Evolutionary conservation across 2,113 vertebrate species (phyloP), one percentile per base, ranked within the genome.

Genomic region (Erpornis zantholeuca): DNA sequence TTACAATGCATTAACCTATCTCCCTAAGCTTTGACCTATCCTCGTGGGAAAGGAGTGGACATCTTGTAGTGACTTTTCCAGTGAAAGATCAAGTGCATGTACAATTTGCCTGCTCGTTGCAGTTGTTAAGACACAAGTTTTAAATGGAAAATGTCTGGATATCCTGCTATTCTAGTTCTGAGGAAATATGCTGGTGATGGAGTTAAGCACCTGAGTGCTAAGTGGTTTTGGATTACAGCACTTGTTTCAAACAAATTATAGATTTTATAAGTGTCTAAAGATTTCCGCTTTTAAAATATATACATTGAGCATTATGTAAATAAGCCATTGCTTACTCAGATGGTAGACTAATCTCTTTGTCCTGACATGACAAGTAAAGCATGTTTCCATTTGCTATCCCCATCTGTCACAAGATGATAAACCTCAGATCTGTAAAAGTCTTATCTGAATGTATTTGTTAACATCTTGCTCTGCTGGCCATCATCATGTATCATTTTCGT

Each of bases 331-430:
- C 82, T 91, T 91, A 35, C 88, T 78, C 86, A 57, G 63, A 77
- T 87, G 25, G n/a, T 25, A 77, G 78, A 90, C 60, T 92, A 72
- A 88, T 96, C 88, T 70, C 69, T 95, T 75, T 97, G 95, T 96
- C 68, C 88, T 89, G 75, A 83, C 61, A 33, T 91, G 87, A 94
- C 63, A 89, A 68, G 33, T 76, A 69, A 90, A 86, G 54, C 47
- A 50, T 82, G 33, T 47, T 76, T 90, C 66, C 60, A 44, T 93
- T 97, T 94, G 38, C 93, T 97, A 92, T 94, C 29, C 11, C 72
- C 47, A 29, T 88, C 57, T 97, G 90, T 91, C 80, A 88, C 52
- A 91, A 82, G 50, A 70, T 78, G 95, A 86, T 95, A 96, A 94
- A 93, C 42, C 70, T 81, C 85, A 83, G 79, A 47, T 86, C 28